These are phyloP conservation scores for Chrysopa pallens DNA, from an alignment of 1,140 invertebrate species.

Conservation along the genomic window DNA sequence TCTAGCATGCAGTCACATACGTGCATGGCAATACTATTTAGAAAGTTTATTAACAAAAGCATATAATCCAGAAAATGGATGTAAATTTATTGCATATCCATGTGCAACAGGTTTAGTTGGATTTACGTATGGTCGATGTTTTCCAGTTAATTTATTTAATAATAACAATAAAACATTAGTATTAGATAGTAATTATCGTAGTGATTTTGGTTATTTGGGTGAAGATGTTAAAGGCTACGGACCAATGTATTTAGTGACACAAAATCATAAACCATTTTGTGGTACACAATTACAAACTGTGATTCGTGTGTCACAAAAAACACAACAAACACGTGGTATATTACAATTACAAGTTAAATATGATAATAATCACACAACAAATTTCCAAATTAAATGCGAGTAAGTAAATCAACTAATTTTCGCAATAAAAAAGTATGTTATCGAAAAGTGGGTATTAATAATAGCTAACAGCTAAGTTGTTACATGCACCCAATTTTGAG, in stretches of 20 bases:
- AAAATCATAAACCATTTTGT: conserved; percentile 16
- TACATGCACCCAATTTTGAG: too few relatives aligned
- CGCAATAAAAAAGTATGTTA: not conserved
- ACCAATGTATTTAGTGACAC: conserved; percentile 22
- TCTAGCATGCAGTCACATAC: conserved; percentile 24
- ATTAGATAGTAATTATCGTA: conserved; percentile 13
- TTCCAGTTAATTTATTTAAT: conserved; percentile 13
- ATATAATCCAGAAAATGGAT: conserved; percentile 6
- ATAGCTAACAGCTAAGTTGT: too few relatives aligned
- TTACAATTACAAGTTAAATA: conserved; percentile 14
- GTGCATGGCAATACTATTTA: conserved; percentile 20
- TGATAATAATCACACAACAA: conserved; percentile 9
- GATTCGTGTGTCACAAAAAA: conserved; percentile 16
- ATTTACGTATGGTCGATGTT: conserved; percentile 20
- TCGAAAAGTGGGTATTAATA: not conserved
- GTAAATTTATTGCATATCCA: conserved; percentile 20
- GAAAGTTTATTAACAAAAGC: conserved; percentile 17
- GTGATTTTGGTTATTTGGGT: conserved; percentile 17
- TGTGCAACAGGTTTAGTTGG: conserved; percentile 17
- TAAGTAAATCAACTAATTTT: conserved; percentile 8
- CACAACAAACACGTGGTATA: conserved; percentile 13
- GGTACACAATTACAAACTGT: conserved; percentile 21
- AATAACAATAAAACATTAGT: conserved; percentile 8
- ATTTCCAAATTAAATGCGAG: conserved; percentile 17
- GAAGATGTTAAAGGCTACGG: conserved; percentile 19